A percentile compares a stretch with the other conserved stretches of the same genome.
phyloP scores from a whole-genome alignment of 2,797 vertebrate genomes.

The Enoplosus armatus region DNA sequence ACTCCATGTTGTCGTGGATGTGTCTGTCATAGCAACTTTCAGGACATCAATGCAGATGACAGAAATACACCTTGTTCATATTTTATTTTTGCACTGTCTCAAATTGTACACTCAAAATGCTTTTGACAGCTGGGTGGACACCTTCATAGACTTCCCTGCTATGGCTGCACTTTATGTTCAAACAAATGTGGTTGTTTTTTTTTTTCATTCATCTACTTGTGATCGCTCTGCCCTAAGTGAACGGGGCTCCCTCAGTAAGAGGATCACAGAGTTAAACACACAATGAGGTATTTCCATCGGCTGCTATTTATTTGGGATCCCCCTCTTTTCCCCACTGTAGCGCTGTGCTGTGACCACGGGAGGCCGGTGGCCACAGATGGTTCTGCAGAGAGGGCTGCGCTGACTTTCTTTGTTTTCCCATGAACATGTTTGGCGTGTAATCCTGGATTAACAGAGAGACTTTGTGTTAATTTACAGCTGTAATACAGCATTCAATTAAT shows the following conservation, averaged over 20 bases:
- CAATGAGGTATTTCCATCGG: slow-evolving; percentile 74
- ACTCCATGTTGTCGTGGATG: neutral
- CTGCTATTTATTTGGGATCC: slow-evolving; percentile 75
- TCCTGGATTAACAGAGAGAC: slow-evolving; percentile 91
- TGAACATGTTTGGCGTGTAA: slow-evolving; percentile 90
- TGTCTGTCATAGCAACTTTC: neutral
- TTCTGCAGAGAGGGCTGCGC: slow-evolving; percentile 80
- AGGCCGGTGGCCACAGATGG: slow-evolving; percentile 83
- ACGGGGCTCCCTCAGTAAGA: slow-evolving; percentile 56
- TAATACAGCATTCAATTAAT: slow-evolving; percentile 86
- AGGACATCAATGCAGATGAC: neutral
- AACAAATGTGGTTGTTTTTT: neutral
- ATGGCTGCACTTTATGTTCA: slow-evolving; percentile 18
- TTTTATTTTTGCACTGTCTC: slow-evolving; percentile 24
- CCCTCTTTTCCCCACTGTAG: slow-evolving; percentile 73
- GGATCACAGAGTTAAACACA: slow-evolving; percentile 81
- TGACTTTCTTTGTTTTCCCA: slow-evolving; percentile 91
- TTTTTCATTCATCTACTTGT: slow-evolving; percentile 37
- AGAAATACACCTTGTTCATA: slow-evolving; percentile 14
- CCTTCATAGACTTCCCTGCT: neutral
- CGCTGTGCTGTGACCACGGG: slow-evolving; percentile 58
- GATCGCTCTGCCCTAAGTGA: slow-evolving; percentile 46
- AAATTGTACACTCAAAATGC: slow-evolving; percentile 24
- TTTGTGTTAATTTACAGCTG: slow-evolving; percentile 92
- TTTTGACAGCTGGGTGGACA: slow-evolving; percentile 16